Evolutionary conservation across 2,797 vertebrate species (phyloP), one percentile per base, ranked within the genome.

Genomic region (Amphiprion clarkii): DNA sequence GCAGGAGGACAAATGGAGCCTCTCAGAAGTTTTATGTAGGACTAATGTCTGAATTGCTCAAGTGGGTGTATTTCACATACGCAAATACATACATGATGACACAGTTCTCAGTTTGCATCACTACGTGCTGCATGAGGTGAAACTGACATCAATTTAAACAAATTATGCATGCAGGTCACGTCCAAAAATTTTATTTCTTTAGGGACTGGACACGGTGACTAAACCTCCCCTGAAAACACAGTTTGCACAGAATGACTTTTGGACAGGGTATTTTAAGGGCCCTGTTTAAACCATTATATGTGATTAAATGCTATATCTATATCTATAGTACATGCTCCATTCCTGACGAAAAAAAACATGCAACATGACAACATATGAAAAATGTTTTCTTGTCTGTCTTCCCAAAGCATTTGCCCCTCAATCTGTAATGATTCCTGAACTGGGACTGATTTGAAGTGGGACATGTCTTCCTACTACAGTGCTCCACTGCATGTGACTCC

Each of bases 401-500:
- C 8, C n/a, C 3, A n/a, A 55, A 71, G 60, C 25, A 3, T 49
- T 9, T 11, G 0, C 8, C 39, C 31, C 63, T 57, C 31, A 21
- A 1, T 56, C 29, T 44, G 56, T 42, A 33, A 68, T 33, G 21
- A 39, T 36, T 49, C 27, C 5, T 71, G 36, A 27, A 57, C 39
- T 12, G 19, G 29, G 63, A 58, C 17, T 25, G 40, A 63, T 13
- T 39, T 25, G 64, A 33, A 54, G 36, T 31, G 51, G 84, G 42
- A n/a, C 40, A 10, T 33, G 51, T 23, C 3, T 31, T 46, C 46
- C 46, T 1, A 2, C 59, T 56, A 46, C 39, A 53, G 67, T 60
- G 27, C 42, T 73, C 54, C 39, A 54, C 25, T 25, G 17, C 73
- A 57, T 40, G 48, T 40, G 61, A 23, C 69, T 69, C 77, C 31